Evolutionary conservation across 2,888 invertebrate genomes (phyloP).

Genomic region (Hedychridium roseum): DNA sequence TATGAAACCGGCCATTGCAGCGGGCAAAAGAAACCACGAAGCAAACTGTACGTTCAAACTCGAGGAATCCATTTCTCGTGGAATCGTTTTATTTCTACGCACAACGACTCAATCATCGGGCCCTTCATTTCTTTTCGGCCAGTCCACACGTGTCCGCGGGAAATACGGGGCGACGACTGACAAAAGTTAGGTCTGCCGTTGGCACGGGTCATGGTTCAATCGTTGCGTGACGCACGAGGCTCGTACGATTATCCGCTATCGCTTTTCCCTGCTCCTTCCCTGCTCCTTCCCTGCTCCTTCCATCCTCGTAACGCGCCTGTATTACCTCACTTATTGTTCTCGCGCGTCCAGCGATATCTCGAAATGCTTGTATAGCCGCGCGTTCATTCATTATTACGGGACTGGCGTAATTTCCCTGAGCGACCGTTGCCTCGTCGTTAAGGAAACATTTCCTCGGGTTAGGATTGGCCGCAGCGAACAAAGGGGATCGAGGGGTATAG

Average conservation of each 20-base stretch:
- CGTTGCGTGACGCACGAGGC: slow-evolving; percentile 19
- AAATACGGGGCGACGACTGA: slow-evolving; percentile 6
- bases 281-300: slow-evolving; percentile 9
- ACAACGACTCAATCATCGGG: too few relatives aligned
- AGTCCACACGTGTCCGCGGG: too few relatives aligned
- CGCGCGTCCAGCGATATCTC: slow-evolving; percentile 5
- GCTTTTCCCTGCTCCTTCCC: slow-evolving; percentile 10
- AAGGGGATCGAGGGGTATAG: too few relatives aligned
- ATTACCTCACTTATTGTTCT: slow-evolving; percentile 7
- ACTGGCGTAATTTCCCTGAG: too few relatives aligned
- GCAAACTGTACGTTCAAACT: too few relatives aligned
- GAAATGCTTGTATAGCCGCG: not conserved
- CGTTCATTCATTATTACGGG: not conserved
- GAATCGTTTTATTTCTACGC: slow-evolving; percentile 4
- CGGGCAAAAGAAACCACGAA: too few relatives aligned
- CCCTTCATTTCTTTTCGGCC: too few relatives aligned
- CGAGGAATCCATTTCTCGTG: too few relatives aligned
- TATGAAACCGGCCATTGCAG: not conserved
- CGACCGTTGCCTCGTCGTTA: too few relatives aligned
- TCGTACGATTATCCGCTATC: slow-evolving; percentile 10
- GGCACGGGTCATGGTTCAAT: slow-evolving; percentile 38
- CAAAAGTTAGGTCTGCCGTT: too few relatives aligned
- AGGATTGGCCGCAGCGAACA: too few relatives aligned
- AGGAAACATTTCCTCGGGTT: not conserved
- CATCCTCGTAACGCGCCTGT: slow-evolving; percentile 8